Base-by-base conservation (phyloP, 2,113 vertebrate genomes). In the Uropsilus gracilis region DNA sequence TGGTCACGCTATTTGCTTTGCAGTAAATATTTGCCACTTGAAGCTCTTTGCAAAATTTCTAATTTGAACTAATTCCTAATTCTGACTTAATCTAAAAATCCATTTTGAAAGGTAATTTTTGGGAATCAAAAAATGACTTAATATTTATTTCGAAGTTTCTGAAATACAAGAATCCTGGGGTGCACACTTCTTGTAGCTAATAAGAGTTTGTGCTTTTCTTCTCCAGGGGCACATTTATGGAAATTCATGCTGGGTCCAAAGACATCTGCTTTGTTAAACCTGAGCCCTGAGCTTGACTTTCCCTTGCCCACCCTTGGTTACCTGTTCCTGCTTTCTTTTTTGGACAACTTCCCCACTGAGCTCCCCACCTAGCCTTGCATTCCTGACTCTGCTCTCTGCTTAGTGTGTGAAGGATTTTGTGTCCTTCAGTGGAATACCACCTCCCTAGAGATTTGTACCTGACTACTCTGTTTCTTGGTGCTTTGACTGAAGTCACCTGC, bases 101-200 rank as follows among this genome's bases (percentile, higher is more conserved):
- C 8, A 66, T 92, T 91, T 89, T 53, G 18, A 64, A 93, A 94
- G 85, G 34, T 1, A 50, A 8, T 81, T 28, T 95, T n/a, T 86
- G 28, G 77, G 72, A 86, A 6, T 42, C 72, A 44, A 77, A 83
- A 86, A 64, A 77, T 92, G 42, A 83, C 44, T 83, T 82, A 86
- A 46, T 48, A 78, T 68, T 92, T 26, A 90, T 68, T 30, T 5
- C n/a, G 39, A 68, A 14, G 77, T 94, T 32, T 57, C 44, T 81
- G 39, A 86, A 71, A 59, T 59, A 18, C 16, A 78, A 66, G 30
- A 66, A 50, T 73, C 76, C 30, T 86, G 42, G 64, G 89, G 34
- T 2, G 39, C 7, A 6, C 30, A 3, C 72, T 89, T 86, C 53
- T n/a, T 77, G 18, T 32, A 30, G 57, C 89, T 63, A 57, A 30